Evolutionary conservation across 2,797 vertebrate genomes (phyloP).

Genomic region (Dryobates pubescens): DNA sequence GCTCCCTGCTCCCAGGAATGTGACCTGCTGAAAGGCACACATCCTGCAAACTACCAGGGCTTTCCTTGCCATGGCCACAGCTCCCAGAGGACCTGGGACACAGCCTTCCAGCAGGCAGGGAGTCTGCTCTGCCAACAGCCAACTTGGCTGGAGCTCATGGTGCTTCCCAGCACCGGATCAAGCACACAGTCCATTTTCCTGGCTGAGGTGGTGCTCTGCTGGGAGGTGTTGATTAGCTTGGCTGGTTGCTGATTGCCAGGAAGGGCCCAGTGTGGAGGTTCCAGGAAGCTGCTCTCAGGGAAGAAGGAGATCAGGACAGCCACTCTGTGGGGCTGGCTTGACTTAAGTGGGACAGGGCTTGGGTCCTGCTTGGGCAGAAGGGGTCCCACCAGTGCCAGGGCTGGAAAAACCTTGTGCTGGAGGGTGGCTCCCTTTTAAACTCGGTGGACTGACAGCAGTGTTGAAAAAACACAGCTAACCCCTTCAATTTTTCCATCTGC

Average conservation of each 20-base stretch:
- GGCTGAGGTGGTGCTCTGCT: not conserved
- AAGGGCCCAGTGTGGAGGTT: not conserved
- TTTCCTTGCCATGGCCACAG: rapidly evolving
- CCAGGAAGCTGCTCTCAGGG: not conserved
- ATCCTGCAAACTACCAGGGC: not conserved
- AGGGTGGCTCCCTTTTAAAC: not conserved
- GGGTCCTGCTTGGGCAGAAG: not conserved
- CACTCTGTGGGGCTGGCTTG: rapidly evolving
- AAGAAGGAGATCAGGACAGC: not conserved
- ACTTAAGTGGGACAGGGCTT: not conserved
- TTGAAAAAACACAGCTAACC: not conserved
- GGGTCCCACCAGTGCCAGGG: not conserved
- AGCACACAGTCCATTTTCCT: not conserved
- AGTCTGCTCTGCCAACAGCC: not conserved
- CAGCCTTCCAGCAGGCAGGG: not conserved
- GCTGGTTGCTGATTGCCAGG: slow-evolving; percentile 39
- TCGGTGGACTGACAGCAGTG: not conserved
- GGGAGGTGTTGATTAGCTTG: slow-evolving; percentile 29
- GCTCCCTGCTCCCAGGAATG: not conserved
- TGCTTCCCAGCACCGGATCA: slow-evolving; percentile 44
- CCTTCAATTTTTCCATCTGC: not conserved
- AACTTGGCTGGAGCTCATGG: not conserved
- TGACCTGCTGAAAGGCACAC: rapidly evolving
- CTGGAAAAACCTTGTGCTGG: not conserved
- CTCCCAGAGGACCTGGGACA: not conserved